Evolutionary conservation across 2,888 invertebrate species (phyloP), one percentile per base, ranked within the genome.

Genomic region (Microplitis manilae): DNA sequence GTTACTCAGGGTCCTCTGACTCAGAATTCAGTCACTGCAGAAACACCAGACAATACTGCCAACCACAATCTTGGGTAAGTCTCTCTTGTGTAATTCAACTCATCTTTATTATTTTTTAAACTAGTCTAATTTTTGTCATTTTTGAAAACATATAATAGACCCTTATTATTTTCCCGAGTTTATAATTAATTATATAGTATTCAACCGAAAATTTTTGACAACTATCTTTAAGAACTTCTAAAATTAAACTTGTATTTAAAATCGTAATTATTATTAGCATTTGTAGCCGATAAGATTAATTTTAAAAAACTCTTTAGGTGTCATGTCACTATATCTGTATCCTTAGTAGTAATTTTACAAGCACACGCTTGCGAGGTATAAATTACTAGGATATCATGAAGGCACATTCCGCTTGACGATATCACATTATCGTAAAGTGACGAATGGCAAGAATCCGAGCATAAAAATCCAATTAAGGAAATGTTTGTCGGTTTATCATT

Each of bases 1-100:
- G 91, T 94, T 76, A 92, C 90, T 79, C 92, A 92, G 65, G 93
- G 93, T 41, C 93, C 93, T 9, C 89, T 92, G 73, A 92, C 92
- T 70, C 90, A 91, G 81, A 90, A 90, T 81, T 87, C 90, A 72
- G 89, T 91, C 82, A 90, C 90, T 84, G 86, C 87, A 77, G 89
- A 89, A 84, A 85, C 87, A 76, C 81, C 89, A 17, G 89, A 89
- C 80, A 90, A 90, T 82, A 90, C 90, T 68, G 90, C 90, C 84
- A 90, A 91, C 85, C 90, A 90, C 84, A 90, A 90, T 84, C 91
- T 92, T 87, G 92, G 92, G 93, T 92, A 86, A 89, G 90, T 86
- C 71, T 41, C n/a, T n/a, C n/a, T n/a, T n/a, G n/a, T n/a, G n/a
- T 40, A 61, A 67, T 20, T n/a, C 30, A 73, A 41, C 73, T 50